Percentiles rank a stretch among this genome's conserved stretches.
Evolutionary conservation across 1,140 invertebrate species (phyloP).

Genomic region (Mycetomoellerius zeteki): DNA sequence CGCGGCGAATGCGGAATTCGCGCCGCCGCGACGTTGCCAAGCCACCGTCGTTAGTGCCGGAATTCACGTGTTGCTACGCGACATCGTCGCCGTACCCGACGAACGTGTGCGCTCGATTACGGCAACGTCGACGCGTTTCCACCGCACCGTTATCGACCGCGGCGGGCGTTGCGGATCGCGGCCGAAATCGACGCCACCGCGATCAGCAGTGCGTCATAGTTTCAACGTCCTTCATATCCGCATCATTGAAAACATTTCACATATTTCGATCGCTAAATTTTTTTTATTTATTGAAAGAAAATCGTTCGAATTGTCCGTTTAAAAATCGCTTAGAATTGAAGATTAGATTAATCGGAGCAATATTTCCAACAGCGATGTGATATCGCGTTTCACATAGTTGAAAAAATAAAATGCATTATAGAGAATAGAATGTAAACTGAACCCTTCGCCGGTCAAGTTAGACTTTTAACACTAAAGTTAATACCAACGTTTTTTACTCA

Average conservation of each 20-base stretch:
- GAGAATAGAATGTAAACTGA: too few species aligned
- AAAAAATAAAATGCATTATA: background rate
- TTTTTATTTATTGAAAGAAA: background rate
- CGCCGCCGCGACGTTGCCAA: constrained; percentile 66
- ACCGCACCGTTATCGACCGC: constrained; percentile 75
- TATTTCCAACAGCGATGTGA: background rate
- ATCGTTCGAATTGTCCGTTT: too few species aligned
- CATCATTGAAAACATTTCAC: background rate
- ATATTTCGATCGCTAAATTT: background rate
- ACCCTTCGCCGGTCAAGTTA: too few species aligned
- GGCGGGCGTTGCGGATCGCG: constrained; percentile 62
- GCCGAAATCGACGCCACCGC: constrained; percentile 66
- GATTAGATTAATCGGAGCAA: background rate
- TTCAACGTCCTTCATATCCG: background rate
- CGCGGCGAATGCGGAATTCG: constrained; percentile 66
- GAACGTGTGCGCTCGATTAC: constrained; percentile 55
- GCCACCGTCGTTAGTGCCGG: constrained; percentile 12
- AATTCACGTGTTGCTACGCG: constrained; percentile 70
- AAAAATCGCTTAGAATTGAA: background rate
- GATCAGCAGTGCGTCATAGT: background rate
- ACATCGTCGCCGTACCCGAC: constrained; percentile 38
- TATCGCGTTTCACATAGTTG: background rate
- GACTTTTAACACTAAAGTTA: too few species aligned
- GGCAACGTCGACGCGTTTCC: constrained; percentile 72
- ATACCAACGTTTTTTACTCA: too few species aligned